These are phyloP conservation scores for Oxyura jamaicensis DNA, from an alignment of 2,113 vertebrate genomes.

Conservation along the genomic window DNA sequence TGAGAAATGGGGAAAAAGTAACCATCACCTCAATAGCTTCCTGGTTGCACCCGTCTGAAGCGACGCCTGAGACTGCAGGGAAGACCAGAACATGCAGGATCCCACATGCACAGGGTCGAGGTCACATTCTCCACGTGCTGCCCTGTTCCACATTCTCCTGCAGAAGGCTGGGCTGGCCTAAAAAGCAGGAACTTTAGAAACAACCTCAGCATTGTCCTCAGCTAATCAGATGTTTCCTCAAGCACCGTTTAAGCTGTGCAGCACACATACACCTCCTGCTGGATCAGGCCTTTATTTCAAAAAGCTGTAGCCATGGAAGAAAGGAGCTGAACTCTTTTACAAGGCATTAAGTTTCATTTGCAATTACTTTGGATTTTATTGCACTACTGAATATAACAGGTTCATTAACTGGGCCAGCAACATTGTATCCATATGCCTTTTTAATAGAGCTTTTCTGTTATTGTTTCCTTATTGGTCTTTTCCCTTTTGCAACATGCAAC, in stretches of 20 bases:
- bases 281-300: constrained; percentile 18
- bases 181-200: neutral
- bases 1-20: neutral
- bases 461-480: constrained; percentile 69
- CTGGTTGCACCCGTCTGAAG: neutral
- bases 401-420: constrained; percentile 59
- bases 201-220: neutral
- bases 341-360: constrained; percentile 76
- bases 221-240: neutral
- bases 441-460: constrained; percentile 68
- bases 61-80: neutral
- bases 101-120: neutral
- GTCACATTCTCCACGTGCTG: neutral
- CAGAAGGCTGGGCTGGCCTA: neutral
- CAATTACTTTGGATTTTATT: constrained; percentile 70
- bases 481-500: constrained; percentile 50
- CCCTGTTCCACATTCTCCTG: neutral
- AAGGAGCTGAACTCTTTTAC: constrained; percentile 59
- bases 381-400: constrained; percentile 57
- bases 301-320: neutral
- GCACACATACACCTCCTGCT: constrained; percentile 58
- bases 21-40: neutral
- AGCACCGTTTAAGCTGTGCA: neutral
- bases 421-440: constrained; percentile 62
- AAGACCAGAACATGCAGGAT: neutral